phyloP scores from a whole-genome alignment of 2,113 vertebrate genomes.

The Colius striatus region DNA sequence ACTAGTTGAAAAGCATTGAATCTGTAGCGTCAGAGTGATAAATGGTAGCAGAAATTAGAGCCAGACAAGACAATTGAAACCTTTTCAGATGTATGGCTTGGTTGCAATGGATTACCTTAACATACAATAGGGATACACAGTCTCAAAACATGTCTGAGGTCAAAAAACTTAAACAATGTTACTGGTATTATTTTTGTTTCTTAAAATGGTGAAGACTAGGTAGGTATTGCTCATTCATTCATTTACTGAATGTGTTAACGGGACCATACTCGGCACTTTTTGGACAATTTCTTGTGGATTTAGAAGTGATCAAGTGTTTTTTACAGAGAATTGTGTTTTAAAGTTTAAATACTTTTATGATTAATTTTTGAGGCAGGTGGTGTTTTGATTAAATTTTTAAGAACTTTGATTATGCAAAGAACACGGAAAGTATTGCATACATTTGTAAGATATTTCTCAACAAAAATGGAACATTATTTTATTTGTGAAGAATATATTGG shows the following conservation, averaged over 20 bases:
- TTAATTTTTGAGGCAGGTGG: conserved; percentile 42
- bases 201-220: neutral
- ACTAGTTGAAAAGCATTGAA: neutral
- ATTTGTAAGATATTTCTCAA: conserved; percentile 15
- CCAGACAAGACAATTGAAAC: neutral
- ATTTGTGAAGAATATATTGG: neutral
- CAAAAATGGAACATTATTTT: neutral
- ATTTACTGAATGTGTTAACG: neutral
- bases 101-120: neutral
- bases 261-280: neutral
- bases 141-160: neutral
- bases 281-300: neutral
- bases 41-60: neutral
- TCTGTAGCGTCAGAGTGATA: neutral
- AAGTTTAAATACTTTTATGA: conserved; percentile 53
- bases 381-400: conserved; percentile 56
- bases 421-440: neutral
- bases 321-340: conserved; percentile 36
- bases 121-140: neutral
- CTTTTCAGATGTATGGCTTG: neutral
- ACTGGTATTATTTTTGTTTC: neutral
- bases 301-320: neutral
- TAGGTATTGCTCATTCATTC: neutral
- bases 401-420: conserved; percentile 17
- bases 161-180: neutral